Evolutionary conservation across 2,888 invertebrate genomes (phyloP).

Genomic region (Cosmorhoe ocellata): DNA sequence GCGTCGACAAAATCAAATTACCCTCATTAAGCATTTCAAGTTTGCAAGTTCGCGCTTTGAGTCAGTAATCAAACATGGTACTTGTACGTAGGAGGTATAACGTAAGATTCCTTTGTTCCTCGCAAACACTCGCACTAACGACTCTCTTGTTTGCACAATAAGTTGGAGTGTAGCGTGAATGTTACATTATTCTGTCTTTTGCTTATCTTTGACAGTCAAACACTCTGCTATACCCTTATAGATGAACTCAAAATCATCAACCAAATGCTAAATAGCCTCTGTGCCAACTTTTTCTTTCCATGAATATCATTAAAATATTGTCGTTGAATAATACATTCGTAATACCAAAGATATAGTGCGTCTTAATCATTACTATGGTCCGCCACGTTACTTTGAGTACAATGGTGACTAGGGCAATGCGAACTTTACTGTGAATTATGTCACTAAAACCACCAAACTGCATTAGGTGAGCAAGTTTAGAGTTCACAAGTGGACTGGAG

Average conservation of each 20-base stretch:
- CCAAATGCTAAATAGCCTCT: too few species aligned
- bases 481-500: constrained; percentile 35
- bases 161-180: constrained; percentile 10
- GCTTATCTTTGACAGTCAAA: constrained; percentile 3
- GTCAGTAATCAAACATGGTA: constrained; percentile 41
- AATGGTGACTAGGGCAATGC: too few species aligned
- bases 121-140: constrained; percentile 47
- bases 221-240: too few species aligned
- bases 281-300: too few species aligned
- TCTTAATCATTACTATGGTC: too few species aligned
- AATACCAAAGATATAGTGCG: too few species aligned
- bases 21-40: constrained; percentile 3
- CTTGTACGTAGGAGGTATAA: not conserved
- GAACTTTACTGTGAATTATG: constrained; percentile 1
- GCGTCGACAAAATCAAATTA: not conserved
- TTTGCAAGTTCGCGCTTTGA: constrained; percentile 35
- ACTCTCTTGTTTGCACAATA: constrained; percentile 38
- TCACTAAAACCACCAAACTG: constrained; percentile 21
- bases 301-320: too few species aligned
- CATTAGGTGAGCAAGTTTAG: constrained; percentile 30
- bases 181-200: constrained; percentile 5
- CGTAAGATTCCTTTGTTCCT: constrained; percentile 38
- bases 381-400: too few species aligned
- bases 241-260: too few species aligned
- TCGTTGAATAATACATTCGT: too few species aligned